A percentile compares a stretch with the other conserved stretches of the same genome.
phyloP scores from a whole-genome alignment of 2,113 vertebrate species.

The Sceloporus tristichus region DNA sequence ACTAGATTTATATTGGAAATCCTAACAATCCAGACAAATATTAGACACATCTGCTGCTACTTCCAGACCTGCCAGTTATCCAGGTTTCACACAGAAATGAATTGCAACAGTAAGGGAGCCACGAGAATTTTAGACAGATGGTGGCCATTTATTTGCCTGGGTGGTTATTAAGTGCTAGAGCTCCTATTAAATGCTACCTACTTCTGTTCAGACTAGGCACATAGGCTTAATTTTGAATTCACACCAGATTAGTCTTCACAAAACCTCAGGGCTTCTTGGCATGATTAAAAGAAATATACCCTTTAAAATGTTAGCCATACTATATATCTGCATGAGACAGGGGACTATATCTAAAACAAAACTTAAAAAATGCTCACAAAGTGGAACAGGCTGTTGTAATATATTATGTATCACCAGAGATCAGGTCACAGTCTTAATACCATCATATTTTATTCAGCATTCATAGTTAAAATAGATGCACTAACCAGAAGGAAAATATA shows the following conservation, averaged over 20 bases:
- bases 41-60: conserved; percentile 25
- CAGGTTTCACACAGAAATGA: conserved; percentile 27
- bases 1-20: conserved; percentile 34
- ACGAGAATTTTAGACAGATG: conserved; percentile 27
- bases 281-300: background rate
- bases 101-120: conserved; percentile 18
- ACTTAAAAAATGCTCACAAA: background rate
- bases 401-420: background rate
- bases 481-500: too few relatives aligned
- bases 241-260: background rate
- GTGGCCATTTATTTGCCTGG: conserved; percentile 20
- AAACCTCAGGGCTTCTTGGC: background rate
- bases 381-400: background rate
- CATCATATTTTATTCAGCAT: background rate
- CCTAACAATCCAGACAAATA: conserved; percentile 28
- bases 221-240: background rate
- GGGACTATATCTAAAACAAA: background rate
- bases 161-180: conserved; percentile 26
- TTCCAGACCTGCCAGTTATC: conserved; percentile 18
- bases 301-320: conserved; percentile 7
- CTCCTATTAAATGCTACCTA: conserved; percentile 26
- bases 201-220: conserved; percentile 7
- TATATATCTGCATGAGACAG: background rate
- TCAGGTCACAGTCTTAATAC: background rate
- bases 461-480: background rate